Base-by-base conservation (phyloP, 2,888 invertebrate genomes). In the Orthosia gracilis region DNA sequence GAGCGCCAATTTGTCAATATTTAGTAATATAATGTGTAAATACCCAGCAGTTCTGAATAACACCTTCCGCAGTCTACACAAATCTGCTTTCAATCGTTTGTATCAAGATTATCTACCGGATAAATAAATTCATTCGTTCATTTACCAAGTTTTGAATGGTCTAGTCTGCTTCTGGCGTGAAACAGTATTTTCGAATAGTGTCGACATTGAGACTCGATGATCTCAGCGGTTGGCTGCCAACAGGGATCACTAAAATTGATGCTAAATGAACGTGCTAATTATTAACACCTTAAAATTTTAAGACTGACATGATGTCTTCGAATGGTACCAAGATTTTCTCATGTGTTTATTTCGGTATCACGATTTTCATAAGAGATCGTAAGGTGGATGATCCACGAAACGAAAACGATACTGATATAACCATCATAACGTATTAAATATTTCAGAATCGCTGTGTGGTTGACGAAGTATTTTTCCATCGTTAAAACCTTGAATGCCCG, bases 151-250 rank as follows among this genome's bases (percentile, higher is more conserved):
- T 62, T 45, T 71, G 49, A 69, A 76, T 69, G 21, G 21, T 65
- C 31, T 58, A 69, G 63, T 58, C 52, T 47, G 67, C 55, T 69
- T 62, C 64, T 71, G 66, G 76, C 76, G 74, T 84, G 77, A 85
- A 87, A 77, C 67, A 65, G 77, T 78, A 85, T 84, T 84, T 86
- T 84, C 83, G 83, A 87, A 83, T 77, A 81, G 86, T 85, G 78
- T 86, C 84, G 89, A 85, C 91, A 92, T 91, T 91, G 91, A 89
- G 88, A 85, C 85, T 77, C 81, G 90, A 89, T 92, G 91, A 92
- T 90, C 87, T 87, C 87, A 87, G 73, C 77, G 70, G 26, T 78
- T 72, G 76, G 77, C 74, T 83, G 80, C 83, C 89, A 89, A 88
- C 85, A 83, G 87, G 87, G 86, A 89, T 82, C 87, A 85, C 88